These are phyloP conservation scores for Saimiri boliviensis DNA, from an alignment of 2,113 vertebrate genomes.

Conservation along the genomic window DNA sequence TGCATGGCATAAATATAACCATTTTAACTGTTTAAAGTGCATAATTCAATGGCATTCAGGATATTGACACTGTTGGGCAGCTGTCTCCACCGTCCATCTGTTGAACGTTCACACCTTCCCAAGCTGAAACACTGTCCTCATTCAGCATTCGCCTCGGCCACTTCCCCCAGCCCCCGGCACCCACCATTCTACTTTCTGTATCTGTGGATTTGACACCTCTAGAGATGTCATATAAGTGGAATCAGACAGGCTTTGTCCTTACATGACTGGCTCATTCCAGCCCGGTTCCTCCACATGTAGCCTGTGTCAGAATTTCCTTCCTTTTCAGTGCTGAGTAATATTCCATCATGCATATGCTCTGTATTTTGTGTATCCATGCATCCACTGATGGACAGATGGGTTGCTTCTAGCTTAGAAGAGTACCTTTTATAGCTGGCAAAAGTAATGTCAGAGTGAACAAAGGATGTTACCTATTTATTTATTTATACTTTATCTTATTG, in stretches of 20 bases:
- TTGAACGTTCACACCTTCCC: not conserved
- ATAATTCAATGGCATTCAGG: too few relatives aligned
- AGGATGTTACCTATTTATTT: not conserved
- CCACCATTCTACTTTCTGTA: accelerated
- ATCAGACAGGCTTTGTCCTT: not conserved
- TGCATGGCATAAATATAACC: accelerated
- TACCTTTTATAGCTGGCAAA: accelerated
- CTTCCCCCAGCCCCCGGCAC: not conserved
- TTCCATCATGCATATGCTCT: not conserved
- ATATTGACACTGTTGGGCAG: not conserved
- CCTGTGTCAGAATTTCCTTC: too few relatives aligned
- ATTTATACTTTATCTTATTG: not conserved
- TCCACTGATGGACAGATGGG: accelerated
- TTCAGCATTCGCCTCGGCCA: accelerated
- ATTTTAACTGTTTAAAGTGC: too few relatives aligned
- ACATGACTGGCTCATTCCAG: not conserved
- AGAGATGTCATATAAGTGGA: accelerated
- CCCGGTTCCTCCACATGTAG: not conserved
- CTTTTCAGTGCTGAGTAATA: not conserved
- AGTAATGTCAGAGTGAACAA: not conserved
- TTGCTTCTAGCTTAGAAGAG: too few relatives aligned
- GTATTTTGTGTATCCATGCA: accelerated
- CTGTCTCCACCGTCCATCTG: accelerated
- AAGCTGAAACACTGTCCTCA: not conserved
- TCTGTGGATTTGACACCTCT: not conserved